Conservation (phyloP, 2,797 vertebrate genomes). For the Dendrocincla tyrannina region DNA sequence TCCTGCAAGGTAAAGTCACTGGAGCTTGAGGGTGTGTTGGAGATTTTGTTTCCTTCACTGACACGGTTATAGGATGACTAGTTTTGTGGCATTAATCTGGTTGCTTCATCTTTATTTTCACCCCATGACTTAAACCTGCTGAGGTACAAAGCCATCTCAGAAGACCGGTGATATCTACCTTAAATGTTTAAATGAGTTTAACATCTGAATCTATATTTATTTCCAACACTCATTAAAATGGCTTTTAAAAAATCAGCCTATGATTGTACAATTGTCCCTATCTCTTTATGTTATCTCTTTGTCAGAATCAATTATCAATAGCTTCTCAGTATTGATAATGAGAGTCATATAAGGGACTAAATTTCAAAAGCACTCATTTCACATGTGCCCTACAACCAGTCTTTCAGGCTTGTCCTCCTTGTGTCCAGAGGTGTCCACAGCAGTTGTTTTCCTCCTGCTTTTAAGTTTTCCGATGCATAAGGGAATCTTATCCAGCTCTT, state of each 20-base stretch:
- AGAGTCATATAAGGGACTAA: neutral
- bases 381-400: neutral
- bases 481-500: neutral
- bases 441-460: neutral
- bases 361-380: neutral
- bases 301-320: neutral
- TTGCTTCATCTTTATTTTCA: neutral
- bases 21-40: neutral
- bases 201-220: neutral
- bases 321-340: neutral
- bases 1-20: neutral
- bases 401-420: neutral
- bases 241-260: neutral
- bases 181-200: neutral
- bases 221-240: neutral
- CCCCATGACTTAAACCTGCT: neutral
- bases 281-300: neutral
- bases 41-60: neutral
- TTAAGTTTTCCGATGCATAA: neutral
- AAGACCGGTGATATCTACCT: neutral
- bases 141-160: neutral
- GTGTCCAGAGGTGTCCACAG: neutral
- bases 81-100: neutral
- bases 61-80: neutral
- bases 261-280: neutral